phyloP scores from a whole-genome alignment of 2,888 invertebrate species.

The Eupithecia inturbata region DNA sequence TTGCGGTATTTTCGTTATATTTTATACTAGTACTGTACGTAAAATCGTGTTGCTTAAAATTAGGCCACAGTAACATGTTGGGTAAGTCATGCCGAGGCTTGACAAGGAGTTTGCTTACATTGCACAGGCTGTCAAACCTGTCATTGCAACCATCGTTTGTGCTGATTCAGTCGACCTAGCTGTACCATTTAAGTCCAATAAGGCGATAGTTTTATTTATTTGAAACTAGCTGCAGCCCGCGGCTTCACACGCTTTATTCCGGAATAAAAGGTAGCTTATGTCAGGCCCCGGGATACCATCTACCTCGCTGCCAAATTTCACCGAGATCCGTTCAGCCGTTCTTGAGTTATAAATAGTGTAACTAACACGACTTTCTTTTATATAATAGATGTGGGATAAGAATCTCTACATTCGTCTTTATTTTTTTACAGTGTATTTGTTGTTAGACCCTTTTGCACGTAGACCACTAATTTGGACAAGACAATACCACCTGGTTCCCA shows the following conservation, averaged over 20 bases:
- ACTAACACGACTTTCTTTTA: no score
- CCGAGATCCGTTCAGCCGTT: no score
- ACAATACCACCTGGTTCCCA: background rate
- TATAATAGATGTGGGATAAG: background rate
- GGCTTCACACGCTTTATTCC: no score
- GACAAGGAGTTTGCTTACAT: background rate
- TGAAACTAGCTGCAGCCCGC: no score
- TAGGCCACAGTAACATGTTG: background rate
- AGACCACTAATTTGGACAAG: background rate
- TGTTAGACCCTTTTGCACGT: background rate
- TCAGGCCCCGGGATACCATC: no score
- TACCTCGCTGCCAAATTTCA: no score
- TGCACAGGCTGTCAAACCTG: background rate
- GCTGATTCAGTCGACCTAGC: background rate
- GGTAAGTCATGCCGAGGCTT: no score
- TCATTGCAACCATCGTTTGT: background rate
- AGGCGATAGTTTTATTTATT: no score
- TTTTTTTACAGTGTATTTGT: background rate
- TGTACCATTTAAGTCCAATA: no score
- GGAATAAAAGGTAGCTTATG: no score
- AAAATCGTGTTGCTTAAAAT: background rate
- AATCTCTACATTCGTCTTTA: background rate
- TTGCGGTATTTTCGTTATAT: background rate
- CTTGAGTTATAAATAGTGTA: no score
- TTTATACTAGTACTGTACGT: background rate